Evolutionary conservation across 92 coral and sea anemone genomes (phyloP), one percentile per base, ranked within the genome.

Genomic region (Paragorgia papillata): DNA sequence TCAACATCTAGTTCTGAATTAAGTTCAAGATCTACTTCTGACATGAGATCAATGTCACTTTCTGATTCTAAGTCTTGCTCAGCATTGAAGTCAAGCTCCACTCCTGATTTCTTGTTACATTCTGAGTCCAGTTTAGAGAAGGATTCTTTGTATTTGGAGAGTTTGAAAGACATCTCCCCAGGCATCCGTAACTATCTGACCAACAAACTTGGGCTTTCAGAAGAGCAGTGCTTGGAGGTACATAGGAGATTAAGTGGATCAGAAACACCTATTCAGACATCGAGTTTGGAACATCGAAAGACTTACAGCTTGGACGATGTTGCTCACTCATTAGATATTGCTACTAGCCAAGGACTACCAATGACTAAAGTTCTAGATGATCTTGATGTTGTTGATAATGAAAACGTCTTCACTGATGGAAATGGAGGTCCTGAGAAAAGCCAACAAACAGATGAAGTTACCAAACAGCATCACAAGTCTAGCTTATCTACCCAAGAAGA

Each of bases 221-320:
- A 51, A 48, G 60, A 69, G 28, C 76, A 69, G 31, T 69, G 76
- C 21, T 0, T 69, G 48, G 76, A 39, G 0, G 76, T 69, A 24
- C 61, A 69, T 22, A 54, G 76, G 12, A 26, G 59, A 19, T 37
- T 68, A 19, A 69, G 61, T 4, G 62, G 60, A 6, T 28, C 43
- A 9, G 76, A 26, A 21, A n/a, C 25, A 3, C 7, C 57, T n/a
- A 9, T 31, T 21, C 61, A 69, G 14, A 4, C 43, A 1, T 15
- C 76, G 8, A 48, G 24, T 10, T 17, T 69, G 24, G 76, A 68
- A 37, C 83, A 79, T 41, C 88, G 92, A 26, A 87, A 88, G 34
- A 89, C 97, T 9, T 90, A 92, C 80, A 82, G 85, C 40, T 76
- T 92, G 57, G 90, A 90, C 27, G 91, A 84, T 29, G 91, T 89